Evolutionary conservation across 2,888 invertebrate genomes (phyloP).

Genomic region (Teleiodes luculella): DNA sequence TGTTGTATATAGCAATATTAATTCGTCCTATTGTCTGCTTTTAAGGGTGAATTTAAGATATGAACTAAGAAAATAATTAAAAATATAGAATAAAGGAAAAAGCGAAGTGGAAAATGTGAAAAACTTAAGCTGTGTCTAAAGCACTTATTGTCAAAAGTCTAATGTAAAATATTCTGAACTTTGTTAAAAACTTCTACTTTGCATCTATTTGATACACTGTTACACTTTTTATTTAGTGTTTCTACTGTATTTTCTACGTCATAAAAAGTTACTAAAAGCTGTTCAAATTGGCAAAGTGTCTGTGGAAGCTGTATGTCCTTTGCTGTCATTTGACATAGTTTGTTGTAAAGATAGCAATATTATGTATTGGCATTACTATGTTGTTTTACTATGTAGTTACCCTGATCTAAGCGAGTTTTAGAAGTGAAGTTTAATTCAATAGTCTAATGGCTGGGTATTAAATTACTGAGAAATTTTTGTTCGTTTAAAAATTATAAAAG

Average conservation of each 20-base stretch:
- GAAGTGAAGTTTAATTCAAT: neutral
- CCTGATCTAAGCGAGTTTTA: neutral
- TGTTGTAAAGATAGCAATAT: neutral
- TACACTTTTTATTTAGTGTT: conserved; percentile 6
- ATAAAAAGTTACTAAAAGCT: conserved; percentile 42
- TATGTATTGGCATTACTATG: neutral
- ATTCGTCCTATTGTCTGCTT: neutral
- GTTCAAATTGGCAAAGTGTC: conserved; percentile 48
- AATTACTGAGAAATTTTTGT: too few species aligned
- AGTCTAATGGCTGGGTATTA: neutral
- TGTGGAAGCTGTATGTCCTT: conserved; percentile 49
- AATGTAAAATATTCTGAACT: neutral
- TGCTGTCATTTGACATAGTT: conserved; percentile 43
- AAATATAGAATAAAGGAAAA: conserved; percentile 25
- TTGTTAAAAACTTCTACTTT: neutral
- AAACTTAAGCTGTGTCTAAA: conserved; percentile 19
- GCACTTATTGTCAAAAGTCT: neutral
- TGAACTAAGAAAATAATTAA: conserved; percentile 25
- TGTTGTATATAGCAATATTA: neutral
- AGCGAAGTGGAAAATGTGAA: conserved; percentile 13
- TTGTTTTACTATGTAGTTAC: conserved; percentile 12
- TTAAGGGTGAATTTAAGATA: neutral
- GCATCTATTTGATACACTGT: too few species aligned
- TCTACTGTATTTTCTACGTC: conserved; percentile 6
- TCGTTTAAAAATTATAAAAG: too few species aligned